Evolutionary conservation across 2,113 vertebrate species (phyloP).

Genomic region (Todiramphus chloris): DNA sequence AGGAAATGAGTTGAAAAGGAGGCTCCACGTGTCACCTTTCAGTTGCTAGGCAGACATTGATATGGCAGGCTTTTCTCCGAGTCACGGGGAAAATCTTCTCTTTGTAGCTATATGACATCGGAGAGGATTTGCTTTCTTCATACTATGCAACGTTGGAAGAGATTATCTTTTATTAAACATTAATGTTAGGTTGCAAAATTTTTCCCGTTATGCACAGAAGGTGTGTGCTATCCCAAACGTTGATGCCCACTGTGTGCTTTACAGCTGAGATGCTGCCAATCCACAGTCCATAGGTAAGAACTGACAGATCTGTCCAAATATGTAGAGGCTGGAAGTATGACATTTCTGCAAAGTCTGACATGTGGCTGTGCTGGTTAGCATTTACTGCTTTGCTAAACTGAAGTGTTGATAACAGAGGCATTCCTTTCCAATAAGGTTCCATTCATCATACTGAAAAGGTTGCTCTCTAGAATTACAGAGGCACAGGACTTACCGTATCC

Average conservation of each 20-base stretch:
- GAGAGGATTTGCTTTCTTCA: not conserved
- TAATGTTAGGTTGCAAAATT: not conserved
- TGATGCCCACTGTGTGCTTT: not conserved
- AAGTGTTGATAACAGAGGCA: slow-evolving; percentile 10
- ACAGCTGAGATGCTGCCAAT: not conserved
- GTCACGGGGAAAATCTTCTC: not conserved
- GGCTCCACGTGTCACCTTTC: slow-evolving; percentile 79
- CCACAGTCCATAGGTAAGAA: not conserved
- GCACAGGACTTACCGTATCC: not conserved
- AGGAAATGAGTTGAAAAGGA: slow-evolving; percentile 82
- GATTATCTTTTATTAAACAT: not conserved
- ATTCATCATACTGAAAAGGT: slow-evolving; percentile 28
- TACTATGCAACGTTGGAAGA: not conserved
- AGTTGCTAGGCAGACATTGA: slow-evolving; percentile 80
- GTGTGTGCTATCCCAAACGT: not conserved
- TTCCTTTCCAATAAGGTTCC: slow-evolving; percentile 45
- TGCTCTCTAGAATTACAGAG: slow-evolving; percentile 7
- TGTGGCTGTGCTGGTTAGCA: not conserved
- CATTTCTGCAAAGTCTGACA: slow-evolving; percentile 35
- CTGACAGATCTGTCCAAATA: slow-evolving; percentile 46
- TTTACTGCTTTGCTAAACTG: not conserved
- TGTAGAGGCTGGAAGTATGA: not conserved
- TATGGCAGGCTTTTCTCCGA: slow-evolving; percentile 32
- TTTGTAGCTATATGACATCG: not conserved
- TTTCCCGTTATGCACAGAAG: not conserved